Evolutionary conservation across 2,113 vertebrate genomes (phyloP), one percentile per base, ranked within the genome.

Genomic region (Indicator indicator): DNA sequence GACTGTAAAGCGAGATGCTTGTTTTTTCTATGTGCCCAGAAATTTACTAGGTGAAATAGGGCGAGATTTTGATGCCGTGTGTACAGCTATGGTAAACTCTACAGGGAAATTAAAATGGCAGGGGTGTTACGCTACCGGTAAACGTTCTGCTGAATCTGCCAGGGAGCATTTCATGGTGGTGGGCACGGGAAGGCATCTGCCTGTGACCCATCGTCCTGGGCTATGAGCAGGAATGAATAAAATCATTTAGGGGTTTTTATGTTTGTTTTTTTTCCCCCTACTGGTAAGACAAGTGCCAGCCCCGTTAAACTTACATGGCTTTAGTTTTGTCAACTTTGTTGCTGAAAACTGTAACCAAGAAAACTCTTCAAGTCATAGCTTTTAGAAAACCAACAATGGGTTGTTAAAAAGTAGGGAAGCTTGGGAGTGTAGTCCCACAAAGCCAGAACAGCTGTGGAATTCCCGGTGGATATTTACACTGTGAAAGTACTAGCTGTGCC

Each of bases 21-120:
- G 3, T 3, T 10, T 16, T 52, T 4, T 4, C 12, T 12, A 2
- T 11, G 0, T 6, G 0, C 9, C 12, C 20, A 6, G 1, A 19
- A 20, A 4, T 28, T 14, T 1, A 0, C 12, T 2, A 2, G 26
- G 44, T 30, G 46, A 23, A 9, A 7, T 30, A 3, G 40, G 13
- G 23, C 2, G 2, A 16, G 20, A 1, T 2, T 9, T 20, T 33
- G 32, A 2, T 12, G 4, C 30, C 2, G 9, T 2, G 3, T 1
- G 0, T 6, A 1, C 9, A 2, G 36, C 19, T 9, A 3, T 9
- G 67, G 59, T 12, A 16, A 9, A 3, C 19, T 76, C 15, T 30
- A 0, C 27, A 1, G 30, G 27, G 9, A 54, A 18, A 5, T 10
- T 11, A 9, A 4, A 28, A 5, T 2, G 21, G 5, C 0, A 1